Evolutionary conservation across 2,113 vertebrate species (phyloP).

Genomic region (Bos javanicus): DNA sequence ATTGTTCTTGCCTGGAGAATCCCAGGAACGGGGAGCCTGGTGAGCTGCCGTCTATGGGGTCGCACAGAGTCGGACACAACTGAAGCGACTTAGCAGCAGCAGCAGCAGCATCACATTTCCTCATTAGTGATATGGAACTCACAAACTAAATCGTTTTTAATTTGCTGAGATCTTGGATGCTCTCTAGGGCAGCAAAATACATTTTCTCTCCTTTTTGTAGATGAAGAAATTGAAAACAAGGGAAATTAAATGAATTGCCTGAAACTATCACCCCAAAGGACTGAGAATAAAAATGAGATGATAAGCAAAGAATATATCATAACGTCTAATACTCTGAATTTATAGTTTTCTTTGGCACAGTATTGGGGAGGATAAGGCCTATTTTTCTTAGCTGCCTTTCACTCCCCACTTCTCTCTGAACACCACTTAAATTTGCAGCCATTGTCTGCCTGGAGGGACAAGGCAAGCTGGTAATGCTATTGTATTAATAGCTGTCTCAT

Average conservation of each 20-base stretch:
- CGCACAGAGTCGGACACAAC: too few species aligned
- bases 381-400: neutral
- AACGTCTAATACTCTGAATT: neutral
- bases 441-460: neutral
- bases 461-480: neutral
- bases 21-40: too few species aligned
- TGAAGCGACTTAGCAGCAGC: too few species aligned
- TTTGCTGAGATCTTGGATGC: neutral
- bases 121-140: neutral
- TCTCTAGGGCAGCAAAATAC: neutral
- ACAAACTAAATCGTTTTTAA: neutral
- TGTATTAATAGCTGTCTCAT: neutral
- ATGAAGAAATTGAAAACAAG: neutral
- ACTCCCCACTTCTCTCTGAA: neutral
- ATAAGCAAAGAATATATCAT: neutral
- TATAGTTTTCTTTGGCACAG: conserved; percentile 12
- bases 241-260: neutral
- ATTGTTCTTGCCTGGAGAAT: too few species aligned
- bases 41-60: too few species aligned
- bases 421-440: neutral
- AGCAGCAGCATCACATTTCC: neutral
- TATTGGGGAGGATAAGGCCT: neutral
- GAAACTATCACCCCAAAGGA: neutral
- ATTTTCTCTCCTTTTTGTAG: neutral
- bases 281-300: conserved; percentile 18